phyloP scores from a whole-genome alignment of 1,140 invertebrate genomes.

The Diachasma alloeum region DNA sequence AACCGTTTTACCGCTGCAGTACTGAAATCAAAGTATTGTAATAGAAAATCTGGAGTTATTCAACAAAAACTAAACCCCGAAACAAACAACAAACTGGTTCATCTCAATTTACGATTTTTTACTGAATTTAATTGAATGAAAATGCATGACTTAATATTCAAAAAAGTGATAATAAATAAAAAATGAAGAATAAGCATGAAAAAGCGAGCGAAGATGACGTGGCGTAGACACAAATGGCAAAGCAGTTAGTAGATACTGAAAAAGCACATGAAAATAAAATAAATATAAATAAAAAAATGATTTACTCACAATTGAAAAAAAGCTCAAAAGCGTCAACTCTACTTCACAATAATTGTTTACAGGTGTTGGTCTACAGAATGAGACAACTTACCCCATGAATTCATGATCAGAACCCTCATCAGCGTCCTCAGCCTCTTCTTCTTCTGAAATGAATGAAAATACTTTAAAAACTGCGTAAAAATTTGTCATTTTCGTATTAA shows the following conservation, averaged over 20 bases:
- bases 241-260: conserved; percentile 29
- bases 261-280: conserved; percentile 23
- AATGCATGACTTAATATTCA: neutral
- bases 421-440: conserved; percentile 70
- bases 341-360: neutral
- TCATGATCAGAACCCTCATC: conserved; percentile 72
- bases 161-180: neutral
- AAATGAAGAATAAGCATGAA: neutral
- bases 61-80: too few relatives aligned
- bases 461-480: neutral
- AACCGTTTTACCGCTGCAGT: too few relatives aligned
- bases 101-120: too few relatives aligned
- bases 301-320: neutral
- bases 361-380: neutral
- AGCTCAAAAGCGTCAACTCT: neutral
- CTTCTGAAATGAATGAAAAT: conserved; percentile 58
- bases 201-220: conserved; percentile 13
- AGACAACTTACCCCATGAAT: conserved; percentile 64
- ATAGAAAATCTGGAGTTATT: too few relatives aligned
- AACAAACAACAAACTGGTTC: too few relatives aligned
- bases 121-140: too few relatives aligned
- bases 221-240: conserved; percentile 19
- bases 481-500: too few relatives aligned
- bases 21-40: too few relatives aligned
- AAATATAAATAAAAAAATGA: neutral